These are phyloP conservation scores for Gadus chalcogrammus DNA, from an alignment of 2,113 vertebrate genomes.

Conservation along the genomic window DNA sequence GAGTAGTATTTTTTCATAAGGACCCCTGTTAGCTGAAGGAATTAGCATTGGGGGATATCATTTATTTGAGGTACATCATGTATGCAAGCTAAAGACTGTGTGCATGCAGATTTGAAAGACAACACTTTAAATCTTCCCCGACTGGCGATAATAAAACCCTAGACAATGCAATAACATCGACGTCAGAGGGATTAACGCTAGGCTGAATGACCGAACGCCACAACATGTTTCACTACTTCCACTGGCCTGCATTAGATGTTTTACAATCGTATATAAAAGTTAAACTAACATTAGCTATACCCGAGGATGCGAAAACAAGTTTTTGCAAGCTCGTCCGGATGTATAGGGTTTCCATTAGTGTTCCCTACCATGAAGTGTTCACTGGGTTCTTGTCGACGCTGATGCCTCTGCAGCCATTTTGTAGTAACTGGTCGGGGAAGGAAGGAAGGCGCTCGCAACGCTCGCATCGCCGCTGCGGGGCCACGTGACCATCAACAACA, in stretches of 20 bases:
- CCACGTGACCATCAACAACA: conserved; percentile 74
- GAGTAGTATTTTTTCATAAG: too few relatives aligned
- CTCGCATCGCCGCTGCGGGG: conserved; percentile 65
- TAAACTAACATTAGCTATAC: conserved; percentile 11
- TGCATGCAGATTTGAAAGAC: neutral
- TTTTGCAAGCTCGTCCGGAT: neutral
- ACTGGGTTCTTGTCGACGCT: conserved; percentile 69
- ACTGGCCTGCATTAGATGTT: too few relatives aligned
- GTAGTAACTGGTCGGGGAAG: conserved; percentile 86
- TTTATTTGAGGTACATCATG: too few relatives aligned
- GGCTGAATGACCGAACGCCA: conserved; percentile 7
- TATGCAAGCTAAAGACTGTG: too few relatives aligned
- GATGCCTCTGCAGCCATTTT: conserved; percentile 90
- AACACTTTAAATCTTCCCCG: neutral
- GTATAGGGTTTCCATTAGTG: conserved; percentile 1
- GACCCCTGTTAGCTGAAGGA: too few relatives aligned
- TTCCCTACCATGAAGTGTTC: conserved; percentile 67
- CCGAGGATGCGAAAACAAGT: neutral
- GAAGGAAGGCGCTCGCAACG: conserved; percentile 52
- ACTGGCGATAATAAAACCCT: neutral
- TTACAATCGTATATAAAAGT: too few relatives aligned
- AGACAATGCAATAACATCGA: conserved; percentile 21
- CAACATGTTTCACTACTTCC: neutral
- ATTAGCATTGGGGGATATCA: too few relatives aligned
- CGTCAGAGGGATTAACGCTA: conserved; percentile 52